Evolutionary conservation across 23 tunicate species (phyloP), one percentile per base, ranked within the genome.

Genomic region (Halocynthia roretzi): DNA sequence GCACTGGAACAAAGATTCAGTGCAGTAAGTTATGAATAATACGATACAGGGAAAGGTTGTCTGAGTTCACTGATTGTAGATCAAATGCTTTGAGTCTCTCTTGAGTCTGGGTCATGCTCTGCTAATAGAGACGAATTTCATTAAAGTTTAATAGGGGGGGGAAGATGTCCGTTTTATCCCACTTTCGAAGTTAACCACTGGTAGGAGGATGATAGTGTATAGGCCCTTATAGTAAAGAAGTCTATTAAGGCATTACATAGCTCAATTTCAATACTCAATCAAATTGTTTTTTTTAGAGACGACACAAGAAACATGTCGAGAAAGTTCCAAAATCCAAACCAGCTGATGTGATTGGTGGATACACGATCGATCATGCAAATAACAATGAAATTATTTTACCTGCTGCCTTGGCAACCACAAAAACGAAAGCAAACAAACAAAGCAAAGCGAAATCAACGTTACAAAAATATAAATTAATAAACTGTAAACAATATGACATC

Each of bases 1-100:
- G 78, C 78, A 0, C 31, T 74, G 63, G 78, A 74, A 64, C 78
- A 74, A 54, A 74, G 78, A 54, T 54, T 74, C 64, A 74, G 78
- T 74, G 78, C 64, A 5, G 78, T 74, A 5, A 54, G 63, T n/a
- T n/a, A n/a, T n/a, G n/a, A n/a, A n/a, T n/a, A n/a, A n/a, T n/a
- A n/a, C n/a, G n/a, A n/a, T 5, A 64, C 2, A 5, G 19, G 23
- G 20, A 5, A 58, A 15, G 17, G 64, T n/a, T n/a, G 64, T 58
- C 17, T 31, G 44, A 31, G 44, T 31, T 31, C 1, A 31, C 44
- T 31, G 44, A 31, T 31, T 31, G 44, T 31, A 31, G 44, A 31
- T 31, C 44, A 4, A 31, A 1, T 31, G 44, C 44, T 31, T 1
- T 31, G 44, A 31, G 44, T 31, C 44, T 31, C 4, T 31, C n/a